These are phyloP conservation scores for Melanostoma mellinum DNA, from an alignment of 2,888 invertebrate species.

Conservation along the genomic window DNA sequence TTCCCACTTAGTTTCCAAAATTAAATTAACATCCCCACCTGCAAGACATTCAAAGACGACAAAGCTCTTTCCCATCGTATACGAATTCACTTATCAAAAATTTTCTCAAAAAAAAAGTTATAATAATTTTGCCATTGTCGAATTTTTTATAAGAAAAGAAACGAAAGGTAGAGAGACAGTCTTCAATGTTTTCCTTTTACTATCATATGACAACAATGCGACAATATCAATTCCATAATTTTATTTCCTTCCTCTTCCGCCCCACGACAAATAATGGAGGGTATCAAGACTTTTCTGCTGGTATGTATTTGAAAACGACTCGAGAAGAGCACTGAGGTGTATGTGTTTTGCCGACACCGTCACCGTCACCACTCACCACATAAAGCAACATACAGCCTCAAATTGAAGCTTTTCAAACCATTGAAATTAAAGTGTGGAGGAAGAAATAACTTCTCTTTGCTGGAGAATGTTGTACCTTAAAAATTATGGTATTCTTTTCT, in stretches of 20 bases:
- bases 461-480: no score
- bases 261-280: not conserved
- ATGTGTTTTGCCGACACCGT: not conserved
- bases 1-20: no score
- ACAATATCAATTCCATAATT: constrained; percentile 65
- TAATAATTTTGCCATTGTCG: constrained; percentile 40
- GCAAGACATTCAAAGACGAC: no score
- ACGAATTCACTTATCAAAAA: no score
- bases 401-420: constrained; percentile 40
- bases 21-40: no score
- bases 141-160: not conserved
- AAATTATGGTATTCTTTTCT: no score
- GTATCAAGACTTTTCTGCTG: not conserved
- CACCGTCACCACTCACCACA: constrained; percentile 28
- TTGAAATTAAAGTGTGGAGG: constrained; percentile 5
- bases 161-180: constrained; percentile 10
- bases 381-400: constrained; percentile 29
- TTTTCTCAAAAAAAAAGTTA: not conserved
- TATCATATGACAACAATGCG: constrained; percentile 50
- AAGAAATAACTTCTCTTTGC: not conserved
- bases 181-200: constrained; percentile 28
- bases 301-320: constrained; percentile 31
- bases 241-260: constrained; percentile 31
- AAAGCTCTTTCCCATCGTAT: no score
- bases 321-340: not conserved